These are phyloP conservation scores for Uria aalge DNA, from an alignment of 2,113 vertebrate genomes.

Conservation along the genomic window DNA sequence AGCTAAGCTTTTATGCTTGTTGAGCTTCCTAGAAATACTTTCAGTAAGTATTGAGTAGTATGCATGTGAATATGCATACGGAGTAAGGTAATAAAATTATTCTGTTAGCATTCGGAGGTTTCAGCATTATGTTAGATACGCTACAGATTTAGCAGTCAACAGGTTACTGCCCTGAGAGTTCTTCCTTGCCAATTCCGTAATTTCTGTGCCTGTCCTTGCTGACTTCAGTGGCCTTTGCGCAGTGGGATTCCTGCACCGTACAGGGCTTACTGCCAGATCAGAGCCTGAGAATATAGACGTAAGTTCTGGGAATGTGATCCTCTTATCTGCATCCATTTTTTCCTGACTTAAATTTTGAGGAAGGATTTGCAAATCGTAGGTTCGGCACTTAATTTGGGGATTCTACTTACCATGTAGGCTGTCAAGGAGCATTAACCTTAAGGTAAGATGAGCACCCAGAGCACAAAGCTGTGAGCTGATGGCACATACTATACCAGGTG, in stretches of 20 bases:
- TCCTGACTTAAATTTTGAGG: constrained; percentile 9
- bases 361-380: constrained; percentile 69
- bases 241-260: neutral
- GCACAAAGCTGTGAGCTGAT: constrained; percentile 72
- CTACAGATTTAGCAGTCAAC: neutral
- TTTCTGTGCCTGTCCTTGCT: neutral
- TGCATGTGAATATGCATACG: rapidly evolving
- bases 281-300: neutral
- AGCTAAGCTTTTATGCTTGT: neutral
- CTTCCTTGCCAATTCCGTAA: neutral
- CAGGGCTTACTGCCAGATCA: neutral
- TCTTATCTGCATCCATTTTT: constrained; percentile 22
- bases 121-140: rapidly evolving
- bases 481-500: constrained; percentile 72
- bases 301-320: constrained; percentile 17
- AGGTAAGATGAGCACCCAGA: constrained; percentile 74
- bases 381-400: constrained; percentile 73
- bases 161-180: neutral
- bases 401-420: constrained; percentile 70
- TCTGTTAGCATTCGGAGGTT: neutral
- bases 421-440: constrained; percentile 80
- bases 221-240: neutral
- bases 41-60: neutral
- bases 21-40: neutral
- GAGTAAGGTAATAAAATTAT: neutral